These are phyloP conservation scores for Amphiprion percula DNA, from an alignment of 2,113 vertebrate genomes.

Conservation along the genomic window DNA sequence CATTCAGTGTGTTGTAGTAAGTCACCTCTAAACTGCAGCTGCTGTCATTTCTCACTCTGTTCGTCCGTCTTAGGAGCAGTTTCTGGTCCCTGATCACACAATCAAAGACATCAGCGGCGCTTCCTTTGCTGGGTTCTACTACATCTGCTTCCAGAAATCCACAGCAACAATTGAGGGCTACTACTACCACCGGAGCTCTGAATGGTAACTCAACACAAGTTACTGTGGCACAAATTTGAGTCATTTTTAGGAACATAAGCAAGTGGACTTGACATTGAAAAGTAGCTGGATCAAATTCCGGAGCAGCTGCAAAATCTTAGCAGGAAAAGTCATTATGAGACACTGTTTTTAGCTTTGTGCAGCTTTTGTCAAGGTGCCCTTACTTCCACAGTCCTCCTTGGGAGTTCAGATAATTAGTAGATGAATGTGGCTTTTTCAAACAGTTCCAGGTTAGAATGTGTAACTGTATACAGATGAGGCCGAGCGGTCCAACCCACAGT, in stretches of 20 bases:
- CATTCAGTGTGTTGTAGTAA: not conserved
- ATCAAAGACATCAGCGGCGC: conserved; percentile 99
- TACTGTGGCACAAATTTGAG: not conserved
- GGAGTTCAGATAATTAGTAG: not conserved
- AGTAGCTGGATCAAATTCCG: conserved; percentile 2
- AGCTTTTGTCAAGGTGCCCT: conserved; percentile 1
- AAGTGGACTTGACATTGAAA: not conserved
- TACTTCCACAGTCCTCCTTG: not conserved
- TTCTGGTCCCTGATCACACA: conserved; percentile 97
- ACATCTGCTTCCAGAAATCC: conserved; percentile 99
- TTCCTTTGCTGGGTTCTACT: conserved; percentile 99
- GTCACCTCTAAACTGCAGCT: not conserved
- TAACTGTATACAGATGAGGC: conserved; percentile 22
- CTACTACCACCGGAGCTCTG: conserved; percentile 99
- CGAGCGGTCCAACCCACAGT: not conserved
- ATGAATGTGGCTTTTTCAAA: conserved; percentile 16
- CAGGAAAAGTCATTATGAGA: not conserved
- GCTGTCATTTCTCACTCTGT: conserved; percentile 1
- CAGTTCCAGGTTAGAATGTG: not conserved
- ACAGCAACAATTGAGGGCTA: conserved; percentile 99
- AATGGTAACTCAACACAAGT: conserved; percentile 89
- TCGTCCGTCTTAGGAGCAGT: conserved; percentile 91
- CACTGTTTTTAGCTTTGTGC: not conserved
- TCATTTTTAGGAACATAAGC: conserved; percentile 1
- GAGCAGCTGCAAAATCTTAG: not conserved